Evolutionary conservation across 92 coral and sea anemone species (phyloP).

Genomic region (Porites lobata): DNA sequence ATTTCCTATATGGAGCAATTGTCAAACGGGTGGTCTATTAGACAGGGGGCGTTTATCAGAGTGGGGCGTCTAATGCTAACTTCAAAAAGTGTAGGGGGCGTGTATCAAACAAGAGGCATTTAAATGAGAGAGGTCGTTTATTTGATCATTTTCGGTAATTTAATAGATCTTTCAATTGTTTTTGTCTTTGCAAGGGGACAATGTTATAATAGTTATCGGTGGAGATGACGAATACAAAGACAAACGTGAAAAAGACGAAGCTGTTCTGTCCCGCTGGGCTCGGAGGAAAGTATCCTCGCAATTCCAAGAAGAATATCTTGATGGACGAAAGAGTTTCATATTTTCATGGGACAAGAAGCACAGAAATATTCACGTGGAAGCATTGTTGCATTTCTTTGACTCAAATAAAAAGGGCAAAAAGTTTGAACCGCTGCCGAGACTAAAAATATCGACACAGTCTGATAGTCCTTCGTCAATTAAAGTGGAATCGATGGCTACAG

Average conservation of each 20-base stretch:
- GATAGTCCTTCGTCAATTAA: not conserved
- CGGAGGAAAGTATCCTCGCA: conserved; percentile 33
- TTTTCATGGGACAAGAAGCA: conserved; percentile 62
- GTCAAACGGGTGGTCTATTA: too few species aligned
- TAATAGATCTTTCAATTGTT: too few species aligned
- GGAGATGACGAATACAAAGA: conserved; percentile 53
- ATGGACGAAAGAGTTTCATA: conserved; percentile 45
- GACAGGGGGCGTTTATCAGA: too few species aligned
- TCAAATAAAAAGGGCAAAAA: conserved; percentile 23
- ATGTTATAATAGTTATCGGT: conserved; percentile 45
- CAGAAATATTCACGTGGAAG: conserved; percentile 53
- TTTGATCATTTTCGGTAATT: too few species aligned
- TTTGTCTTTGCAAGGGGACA: conserved; percentile 22
- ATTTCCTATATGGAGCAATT: too few species aligned
- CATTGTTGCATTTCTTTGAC: conserved; percentile 51
- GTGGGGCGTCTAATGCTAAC: too few species aligned
- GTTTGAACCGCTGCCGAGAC: conserved; percentile 30
- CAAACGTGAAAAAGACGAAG: conserved; percentile 34
- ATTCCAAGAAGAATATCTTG: conserved; percentile 29
- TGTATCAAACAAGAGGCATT: too few species aligned
- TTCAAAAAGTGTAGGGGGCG: too few species aligned
- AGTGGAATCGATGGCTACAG: too few species aligned
- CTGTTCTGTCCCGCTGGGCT: conserved; percentile 50
- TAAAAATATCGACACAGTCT: not conserved
- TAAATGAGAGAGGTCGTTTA: too few species aligned